Conservation (phyloP, 2,888 invertebrate genomes). For the Maniola hyperantus region DNA sequence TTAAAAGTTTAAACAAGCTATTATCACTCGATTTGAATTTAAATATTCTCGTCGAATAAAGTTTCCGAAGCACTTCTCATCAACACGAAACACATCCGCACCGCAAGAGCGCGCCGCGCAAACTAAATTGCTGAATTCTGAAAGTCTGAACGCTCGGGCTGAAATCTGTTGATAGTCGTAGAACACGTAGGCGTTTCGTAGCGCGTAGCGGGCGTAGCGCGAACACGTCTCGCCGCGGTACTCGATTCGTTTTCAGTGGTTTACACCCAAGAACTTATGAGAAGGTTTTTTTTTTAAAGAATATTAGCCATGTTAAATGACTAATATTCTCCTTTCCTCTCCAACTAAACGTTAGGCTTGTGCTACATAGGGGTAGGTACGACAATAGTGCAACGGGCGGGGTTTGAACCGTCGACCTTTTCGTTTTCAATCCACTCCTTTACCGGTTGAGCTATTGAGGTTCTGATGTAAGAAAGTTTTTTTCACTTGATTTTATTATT, state of each 20-base stretch:
- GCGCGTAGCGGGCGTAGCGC: constrained; percentile 11
- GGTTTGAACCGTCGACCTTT: too few relatives aligned
- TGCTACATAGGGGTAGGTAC: too few relatives aligned
- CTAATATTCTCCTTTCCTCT: too few relatives aligned
- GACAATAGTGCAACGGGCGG: too few relatives aligned
- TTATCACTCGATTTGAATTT: neutral
- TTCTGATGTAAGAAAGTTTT: too few relatives aligned
- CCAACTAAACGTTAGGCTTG: too few relatives aligned
- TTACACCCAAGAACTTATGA: neutral
- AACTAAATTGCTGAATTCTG: constrained; percentile 33
- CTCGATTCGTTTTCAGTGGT: neutral
- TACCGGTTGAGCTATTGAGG: too few relatives aligned
- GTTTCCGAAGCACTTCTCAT: constrained; percentile 18
- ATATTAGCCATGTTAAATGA: too few relatives aligned
- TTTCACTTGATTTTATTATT: neutral
- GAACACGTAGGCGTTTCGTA: constrained; percentile 16
- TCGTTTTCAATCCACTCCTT: too few relatives aligned
- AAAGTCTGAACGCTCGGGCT: constrained; percentile 9
- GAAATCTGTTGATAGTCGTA: neutral
- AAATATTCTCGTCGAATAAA: constrained; percentile 28
- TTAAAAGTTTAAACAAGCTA: constrained; percentile 5
- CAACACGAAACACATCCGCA: constrained; percentile 26
- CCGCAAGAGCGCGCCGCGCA: constrained; percentile 39
- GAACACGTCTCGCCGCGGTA: neutral
- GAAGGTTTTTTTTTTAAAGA: too few relatives aligned